Conservation (phyloP, 64 coral and sea anemone species). For the Dendrophyllia cribrosa region DNA sequence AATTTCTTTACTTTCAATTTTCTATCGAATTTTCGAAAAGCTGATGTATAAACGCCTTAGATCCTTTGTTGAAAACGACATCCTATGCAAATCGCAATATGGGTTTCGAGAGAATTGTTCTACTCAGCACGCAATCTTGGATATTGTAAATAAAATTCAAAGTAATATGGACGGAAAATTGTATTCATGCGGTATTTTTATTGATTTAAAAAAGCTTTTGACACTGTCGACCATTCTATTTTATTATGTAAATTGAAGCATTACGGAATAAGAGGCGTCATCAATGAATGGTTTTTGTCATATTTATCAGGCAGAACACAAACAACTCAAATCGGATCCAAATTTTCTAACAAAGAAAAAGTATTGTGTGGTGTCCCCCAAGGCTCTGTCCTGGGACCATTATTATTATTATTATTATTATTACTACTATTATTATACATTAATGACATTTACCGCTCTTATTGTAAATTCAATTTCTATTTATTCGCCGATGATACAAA, state of each 20-base stretch:
- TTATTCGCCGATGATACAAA: conserved; percentile 22
- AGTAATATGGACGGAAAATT: conserved; percentile 21
- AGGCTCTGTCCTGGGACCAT: not conserved
- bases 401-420: not conserved
- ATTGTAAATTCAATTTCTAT: not conserved
- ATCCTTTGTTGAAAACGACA: conserved; percentile 3
- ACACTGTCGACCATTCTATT: conserved; percentile 15
- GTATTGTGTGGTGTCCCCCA: not conserved
- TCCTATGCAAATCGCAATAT: conserved; percentile 3
- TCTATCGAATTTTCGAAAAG: conserved; percentile 11
- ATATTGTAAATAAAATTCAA: conserved; percentile 24
- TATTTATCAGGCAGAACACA: not conserved
- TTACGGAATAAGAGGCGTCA: conserved; percentile 16
- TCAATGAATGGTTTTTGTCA: conserved; percentile 29
- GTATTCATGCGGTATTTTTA: conserved; percentile 27
- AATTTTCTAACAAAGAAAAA: not conserved
- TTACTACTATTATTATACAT: not conserved
- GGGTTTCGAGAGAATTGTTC: conserved; percentile 11
- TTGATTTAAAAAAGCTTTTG: conserved; percentile 32
- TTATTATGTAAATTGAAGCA: conserved; percentile 1
- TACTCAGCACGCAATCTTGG: conserved; percentile 19
- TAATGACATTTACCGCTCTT: not conserved
- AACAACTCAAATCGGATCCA: not conserved
- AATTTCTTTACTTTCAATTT: conserved; percentile 7
- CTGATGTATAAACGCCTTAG: not conserved